phyloP scores from a whole-genome alignment of 2,888 invertebrate species.

The Trissoscelio sp. region DNA sequence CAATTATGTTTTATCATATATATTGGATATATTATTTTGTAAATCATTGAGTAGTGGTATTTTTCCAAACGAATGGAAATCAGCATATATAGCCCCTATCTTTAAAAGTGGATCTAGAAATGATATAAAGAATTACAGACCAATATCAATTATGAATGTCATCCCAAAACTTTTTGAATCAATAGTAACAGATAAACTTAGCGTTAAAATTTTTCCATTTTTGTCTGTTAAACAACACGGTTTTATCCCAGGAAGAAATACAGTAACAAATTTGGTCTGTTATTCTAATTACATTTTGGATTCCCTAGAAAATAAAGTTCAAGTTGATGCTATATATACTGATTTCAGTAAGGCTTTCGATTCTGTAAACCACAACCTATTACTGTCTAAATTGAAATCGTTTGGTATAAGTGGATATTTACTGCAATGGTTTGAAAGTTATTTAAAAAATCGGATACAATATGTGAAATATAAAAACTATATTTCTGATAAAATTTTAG shows the following conservation, averaged over 20 bases:
- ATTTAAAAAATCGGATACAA: neutral
- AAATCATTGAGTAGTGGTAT: neutral
- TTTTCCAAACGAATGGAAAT: too few relatives aligned
- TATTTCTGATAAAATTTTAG: neutral
- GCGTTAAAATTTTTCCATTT: neutral
- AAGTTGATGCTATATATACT: neutral
- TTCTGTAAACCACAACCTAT: neutral
- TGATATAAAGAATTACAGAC: too few relatives aligned
- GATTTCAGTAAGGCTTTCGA: slow-evolving; percentile 4
- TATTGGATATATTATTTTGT: neutral
- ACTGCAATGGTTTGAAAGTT: neutral
- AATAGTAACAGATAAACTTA: neutral
- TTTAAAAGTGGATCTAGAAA: too few relatives aligned
- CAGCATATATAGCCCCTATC: slow-evolving; percentile 5
- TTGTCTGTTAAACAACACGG: neutral
- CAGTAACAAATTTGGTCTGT: neutral
- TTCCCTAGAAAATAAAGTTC: too few relatives aligned
- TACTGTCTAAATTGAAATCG: neutral
- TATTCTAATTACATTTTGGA: neutral
- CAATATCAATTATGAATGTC: too few relatives aligned
- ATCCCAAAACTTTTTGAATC: too few relatives aligned
- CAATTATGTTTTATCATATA: neutral
- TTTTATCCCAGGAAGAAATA: neutral
- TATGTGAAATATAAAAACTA: neutral
- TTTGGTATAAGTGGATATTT: neutral